Percentiles rank a stretch among this genome's conserved stretches.
These are phyloP conservation scores for Cephus cinctus DNA, from an alignment of 1,140 invertebrate species.

Conservation along the genomic window DNA sequence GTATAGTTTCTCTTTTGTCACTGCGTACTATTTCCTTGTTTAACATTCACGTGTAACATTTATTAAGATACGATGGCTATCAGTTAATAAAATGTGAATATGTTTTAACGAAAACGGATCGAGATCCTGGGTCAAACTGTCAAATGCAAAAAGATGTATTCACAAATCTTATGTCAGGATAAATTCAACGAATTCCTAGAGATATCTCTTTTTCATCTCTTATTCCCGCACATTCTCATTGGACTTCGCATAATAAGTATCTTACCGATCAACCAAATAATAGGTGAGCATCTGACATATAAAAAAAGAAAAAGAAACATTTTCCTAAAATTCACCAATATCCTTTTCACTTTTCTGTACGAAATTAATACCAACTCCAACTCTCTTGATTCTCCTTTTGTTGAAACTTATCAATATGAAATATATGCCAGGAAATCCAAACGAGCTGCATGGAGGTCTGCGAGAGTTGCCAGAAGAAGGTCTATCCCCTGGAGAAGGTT, in stretches of 20 bases:
- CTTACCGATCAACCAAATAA: too few species aligned
- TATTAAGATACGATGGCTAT: constrained; percentile 29
- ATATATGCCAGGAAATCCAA: constrained; percentile 54
- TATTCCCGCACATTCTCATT: too few species aligned
- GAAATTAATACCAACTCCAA: constrained; percentile 14
- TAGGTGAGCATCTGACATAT: too few species aligned
- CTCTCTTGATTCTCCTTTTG: constrained; percentile 24
- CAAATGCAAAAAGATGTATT: constrained; percentile 14
- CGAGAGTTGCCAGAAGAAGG: constrained; percentile 70
- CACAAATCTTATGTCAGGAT: too few species aligned
- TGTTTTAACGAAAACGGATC: constrained; percentile 3
- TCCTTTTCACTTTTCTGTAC: constrained; percentile 14
- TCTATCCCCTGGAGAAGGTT: constrained; percentile 80
- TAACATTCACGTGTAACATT: constrained; percentile 34
- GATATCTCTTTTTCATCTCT: too few species aligned
- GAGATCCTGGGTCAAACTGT: too few species aligned
- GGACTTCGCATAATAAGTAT: too few species aligned
- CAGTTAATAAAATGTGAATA: constrained; percentile 31
- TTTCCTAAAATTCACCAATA: not conserved
- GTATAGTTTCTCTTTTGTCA: constrained; percentile 24
- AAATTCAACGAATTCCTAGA: too few species aligned
- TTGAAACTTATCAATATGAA: constrained; percentile 25
- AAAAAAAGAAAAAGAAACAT: too few species aligned
- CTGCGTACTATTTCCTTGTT: constrained; percentile 31
- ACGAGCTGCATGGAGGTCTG: constrained; percentile 65